A percentile compares a stretch with the other conserved stretches of the same genome.
These are phyloP conservation scores for Aproaerema taeniolella DNA, from an alignment of 2,888 invertebrate genomes.

Conservation along the genomic window DNA sequence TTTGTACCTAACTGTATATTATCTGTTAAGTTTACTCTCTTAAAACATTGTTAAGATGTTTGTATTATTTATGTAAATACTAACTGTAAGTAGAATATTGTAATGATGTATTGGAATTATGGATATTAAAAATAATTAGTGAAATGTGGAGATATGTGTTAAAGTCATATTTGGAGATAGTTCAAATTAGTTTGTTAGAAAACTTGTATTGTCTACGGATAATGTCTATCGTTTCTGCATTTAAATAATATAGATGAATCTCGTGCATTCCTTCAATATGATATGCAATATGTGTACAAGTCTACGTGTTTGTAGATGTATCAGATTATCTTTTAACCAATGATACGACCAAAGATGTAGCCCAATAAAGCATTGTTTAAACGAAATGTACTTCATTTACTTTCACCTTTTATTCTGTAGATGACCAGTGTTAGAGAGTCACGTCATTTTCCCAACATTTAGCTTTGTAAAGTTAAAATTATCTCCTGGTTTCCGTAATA, in stretches of 20 bases:
- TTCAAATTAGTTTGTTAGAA: conserved; percentile 60
- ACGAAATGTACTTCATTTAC: conserved; percentile 36
- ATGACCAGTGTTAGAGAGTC: too few relatives aligned
- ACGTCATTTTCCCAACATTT: too few relatives aligned
- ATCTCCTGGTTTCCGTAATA: too few relatives aligned
- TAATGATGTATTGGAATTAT: conserved; percentile 25
- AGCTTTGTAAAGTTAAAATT: too few relatives aligned
- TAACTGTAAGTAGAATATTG: conserved; percentile 52
- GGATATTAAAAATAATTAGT: conserved; percentile 24
- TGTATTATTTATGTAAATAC: conserved; percentile 69
- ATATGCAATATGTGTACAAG: conserved; percentile 33
- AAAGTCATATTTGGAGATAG: conserved; percentile 44
- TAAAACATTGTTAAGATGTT: conserved; percentile 63
- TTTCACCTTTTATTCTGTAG: too few relatives aligned
- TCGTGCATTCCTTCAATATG: conserved; percentile 49
- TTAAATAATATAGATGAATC: conserved; percentile 43
- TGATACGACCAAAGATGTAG: conserved; percentile 83
- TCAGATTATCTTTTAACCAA: conserved; percentile 73
- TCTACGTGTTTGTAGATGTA: conserved; percentile 39
- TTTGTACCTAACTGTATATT: conserved; percentile 59
- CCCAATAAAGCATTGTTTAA: conserved; percentile 71
- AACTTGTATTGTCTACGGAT: conserved; percentile 31
- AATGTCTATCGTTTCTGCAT: conserved; percentile 40
- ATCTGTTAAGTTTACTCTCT: conserved; percentile 63
- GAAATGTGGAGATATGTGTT: conserved; percentile 48